These are phyloP conservation scores for Ormyrus pomaceus DNA, from an alignment of 2,888 invertebrate genomes.

Conservation along the genomic window DNA sequence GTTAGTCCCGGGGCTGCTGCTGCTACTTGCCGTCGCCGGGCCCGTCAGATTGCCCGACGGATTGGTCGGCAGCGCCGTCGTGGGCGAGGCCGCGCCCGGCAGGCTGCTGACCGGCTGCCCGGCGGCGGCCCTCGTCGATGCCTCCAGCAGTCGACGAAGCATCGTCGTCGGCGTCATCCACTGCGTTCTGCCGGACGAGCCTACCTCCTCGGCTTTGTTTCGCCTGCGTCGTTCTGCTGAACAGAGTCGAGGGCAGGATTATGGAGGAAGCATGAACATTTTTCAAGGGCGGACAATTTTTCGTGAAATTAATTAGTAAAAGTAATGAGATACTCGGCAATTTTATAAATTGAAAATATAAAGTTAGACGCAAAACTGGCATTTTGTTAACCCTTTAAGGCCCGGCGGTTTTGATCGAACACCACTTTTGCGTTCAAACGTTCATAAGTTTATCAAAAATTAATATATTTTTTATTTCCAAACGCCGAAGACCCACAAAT, in stretches of 20 bases:
- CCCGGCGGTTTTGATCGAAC: no score
- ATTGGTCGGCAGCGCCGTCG: constrained; percentile 18
- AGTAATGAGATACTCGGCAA: no score
- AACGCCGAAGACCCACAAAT: no score
- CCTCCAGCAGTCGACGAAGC: constrained; percentile 56
- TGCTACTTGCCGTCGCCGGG: constrained; percentile 37
- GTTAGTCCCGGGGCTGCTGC: constrained; percentile 59
- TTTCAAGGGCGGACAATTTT: no score
- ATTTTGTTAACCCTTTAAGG: no score
- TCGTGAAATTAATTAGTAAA: no score
- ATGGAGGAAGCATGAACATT: no score
- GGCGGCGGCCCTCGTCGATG: constrained; percentile 43
- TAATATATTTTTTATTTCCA: no score
- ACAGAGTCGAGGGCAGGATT: background rate
- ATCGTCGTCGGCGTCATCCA: constrained; percentile 54
- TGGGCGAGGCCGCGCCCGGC: constrained; percentile 24
- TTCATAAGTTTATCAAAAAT: no score
- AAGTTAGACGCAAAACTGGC: no score
- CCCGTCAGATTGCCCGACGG: constrained; percentile 42
- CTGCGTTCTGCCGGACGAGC: constrained; percentile 58
- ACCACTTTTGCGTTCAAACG: no score
- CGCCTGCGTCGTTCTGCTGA: constrained; percentile 52
- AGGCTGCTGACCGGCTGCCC: constrained; percentile 34
- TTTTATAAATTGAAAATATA: no score
- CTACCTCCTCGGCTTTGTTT: constrained; percentile 53